Conservation (phyloP, 2,113 vertebrate species). For the Petrocephalus microphthalmus region DNA sequence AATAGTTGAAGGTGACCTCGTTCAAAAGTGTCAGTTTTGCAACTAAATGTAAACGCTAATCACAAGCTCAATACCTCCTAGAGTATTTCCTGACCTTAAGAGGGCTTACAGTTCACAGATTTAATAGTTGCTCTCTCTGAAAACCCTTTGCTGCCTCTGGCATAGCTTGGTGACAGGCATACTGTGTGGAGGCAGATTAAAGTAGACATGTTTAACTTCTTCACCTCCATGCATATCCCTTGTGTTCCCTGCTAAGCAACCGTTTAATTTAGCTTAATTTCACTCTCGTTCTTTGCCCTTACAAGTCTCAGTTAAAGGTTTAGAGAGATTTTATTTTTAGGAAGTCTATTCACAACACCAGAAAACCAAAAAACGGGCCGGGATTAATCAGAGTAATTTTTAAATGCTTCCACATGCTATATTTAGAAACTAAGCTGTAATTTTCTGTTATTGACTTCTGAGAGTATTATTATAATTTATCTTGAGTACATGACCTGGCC, state of each 20-base stretch:
- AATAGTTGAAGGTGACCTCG: background rate
- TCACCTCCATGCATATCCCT: background rate
- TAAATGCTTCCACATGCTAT: background rate
- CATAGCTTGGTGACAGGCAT: background rate
- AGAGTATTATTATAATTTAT: background rate
- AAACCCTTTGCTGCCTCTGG: background rate
- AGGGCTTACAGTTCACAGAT: background rate
- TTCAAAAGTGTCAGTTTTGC: background rate
- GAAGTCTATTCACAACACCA: background rate
- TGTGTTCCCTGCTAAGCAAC: background rate
- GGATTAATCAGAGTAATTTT: background rate
- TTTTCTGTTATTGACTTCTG: background rate
- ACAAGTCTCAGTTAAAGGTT: background rate
- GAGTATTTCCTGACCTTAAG: background rate
- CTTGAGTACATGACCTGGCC: background rate
- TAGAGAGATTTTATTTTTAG: background rate
- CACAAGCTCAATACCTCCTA: background rate
- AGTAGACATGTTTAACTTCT: background rate
- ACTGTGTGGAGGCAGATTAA: background rate
- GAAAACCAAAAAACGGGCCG: background rate
- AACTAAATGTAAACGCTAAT: background rate
- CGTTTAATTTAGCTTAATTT: background rate
- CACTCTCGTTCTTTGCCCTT: background rate
- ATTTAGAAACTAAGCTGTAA: background rate
- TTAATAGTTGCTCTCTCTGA: background rate